phyloP scores from a whole-genome alignment of 1,140 invertebrate species.

The Mercenaria mercenaria region DNA sequence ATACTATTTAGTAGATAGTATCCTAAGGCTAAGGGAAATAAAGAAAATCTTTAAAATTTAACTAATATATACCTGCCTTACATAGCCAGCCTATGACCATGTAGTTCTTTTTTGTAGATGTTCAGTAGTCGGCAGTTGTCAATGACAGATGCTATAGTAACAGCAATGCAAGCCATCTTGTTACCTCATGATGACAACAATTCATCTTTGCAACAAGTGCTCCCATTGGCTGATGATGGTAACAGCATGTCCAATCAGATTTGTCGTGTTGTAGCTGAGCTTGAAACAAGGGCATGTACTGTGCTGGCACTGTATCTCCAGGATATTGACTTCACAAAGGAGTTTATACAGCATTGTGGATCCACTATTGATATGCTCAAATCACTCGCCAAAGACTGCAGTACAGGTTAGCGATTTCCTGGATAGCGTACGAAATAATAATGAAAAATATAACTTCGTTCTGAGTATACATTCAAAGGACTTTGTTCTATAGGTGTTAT shows the following conservation, averaged over 20 bases:
- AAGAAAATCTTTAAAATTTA: too few species aligned
- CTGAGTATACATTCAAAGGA: too few species aligned
- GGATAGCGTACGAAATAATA: too few species aligned
- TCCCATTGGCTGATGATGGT: conserved; percentile 81
- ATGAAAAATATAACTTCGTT: too few species aligned
- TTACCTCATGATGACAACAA: conserved; percentile 76
- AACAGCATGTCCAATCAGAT: conserved; percentile 81
- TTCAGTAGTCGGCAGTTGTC: conserved; percentile 78
- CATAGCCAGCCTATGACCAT: too few species aligned
- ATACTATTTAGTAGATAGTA: too few species aligned
- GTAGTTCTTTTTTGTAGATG: conserved; percentile 70
- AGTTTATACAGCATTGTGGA: conserved; percentile 84
- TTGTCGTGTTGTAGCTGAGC: conserved; percentile 84
- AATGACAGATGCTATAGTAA: conserved; percentile 82
- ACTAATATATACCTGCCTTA: too few species aligned
- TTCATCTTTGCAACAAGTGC: conserved; percentile 77
- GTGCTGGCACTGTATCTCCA: conserved; percentile 83
- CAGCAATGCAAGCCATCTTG: conserved; percentile 81
- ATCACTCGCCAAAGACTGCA: conserved; percentile 84
- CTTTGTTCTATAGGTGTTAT: too few species aligned
- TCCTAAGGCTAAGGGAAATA: too few species aligned
- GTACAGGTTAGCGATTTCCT: conserved; percentile 74
- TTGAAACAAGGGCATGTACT: conserved; percentile 84
- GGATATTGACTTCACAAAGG: conserved; percentile 82
- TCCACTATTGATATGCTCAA: conserved; percentile 85